These are phyloP conservation scores for Gyps fulvus DNA, from an alignment of 2,113 vertebrate genomes.

Conservation along the genomic window DNA sequence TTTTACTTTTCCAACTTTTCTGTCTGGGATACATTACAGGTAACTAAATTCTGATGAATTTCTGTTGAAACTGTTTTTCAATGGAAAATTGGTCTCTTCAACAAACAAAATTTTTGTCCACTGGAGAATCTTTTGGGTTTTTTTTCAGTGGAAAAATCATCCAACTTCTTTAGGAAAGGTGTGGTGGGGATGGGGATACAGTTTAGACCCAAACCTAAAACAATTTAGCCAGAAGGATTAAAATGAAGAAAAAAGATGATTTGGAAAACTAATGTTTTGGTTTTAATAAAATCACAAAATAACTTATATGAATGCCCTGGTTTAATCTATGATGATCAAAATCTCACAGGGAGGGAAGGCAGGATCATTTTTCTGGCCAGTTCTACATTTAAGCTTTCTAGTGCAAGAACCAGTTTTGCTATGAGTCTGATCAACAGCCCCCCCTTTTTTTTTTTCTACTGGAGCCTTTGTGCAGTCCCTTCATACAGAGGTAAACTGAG, in stretches of 20 bases:
- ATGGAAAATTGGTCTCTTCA: background rate
- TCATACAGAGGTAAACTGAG: background rate
- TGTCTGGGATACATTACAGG: background rate
- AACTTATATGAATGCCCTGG: rapidly evolving
- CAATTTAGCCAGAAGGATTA: background rate
- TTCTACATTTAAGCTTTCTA: background rate
- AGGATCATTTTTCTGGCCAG: background rate
- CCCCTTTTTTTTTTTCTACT: background rate
- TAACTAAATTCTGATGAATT: background rate
- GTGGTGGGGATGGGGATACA: too few relatives aligned
- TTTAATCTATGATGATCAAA: background rate
- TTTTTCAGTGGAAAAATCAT: background rate
- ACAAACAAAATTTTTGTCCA: background rate
- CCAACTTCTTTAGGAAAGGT: background rate
- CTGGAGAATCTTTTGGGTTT: background rate
- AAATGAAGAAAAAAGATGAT: background rate
- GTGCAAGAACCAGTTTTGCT: background rate
- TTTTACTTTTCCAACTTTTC: background rate
- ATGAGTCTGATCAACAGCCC: background rate
- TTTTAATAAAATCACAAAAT: background rate
- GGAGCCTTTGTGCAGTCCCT: background rate
- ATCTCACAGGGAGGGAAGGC: background rate
- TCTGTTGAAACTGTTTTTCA: background rate
- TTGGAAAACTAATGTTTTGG: background rate
- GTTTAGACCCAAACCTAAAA: background rate